phyloP scores from a whole-genome alignment of 2,888 invertebrate genomes.

The Nipponacmea schrenckii region DNA sequence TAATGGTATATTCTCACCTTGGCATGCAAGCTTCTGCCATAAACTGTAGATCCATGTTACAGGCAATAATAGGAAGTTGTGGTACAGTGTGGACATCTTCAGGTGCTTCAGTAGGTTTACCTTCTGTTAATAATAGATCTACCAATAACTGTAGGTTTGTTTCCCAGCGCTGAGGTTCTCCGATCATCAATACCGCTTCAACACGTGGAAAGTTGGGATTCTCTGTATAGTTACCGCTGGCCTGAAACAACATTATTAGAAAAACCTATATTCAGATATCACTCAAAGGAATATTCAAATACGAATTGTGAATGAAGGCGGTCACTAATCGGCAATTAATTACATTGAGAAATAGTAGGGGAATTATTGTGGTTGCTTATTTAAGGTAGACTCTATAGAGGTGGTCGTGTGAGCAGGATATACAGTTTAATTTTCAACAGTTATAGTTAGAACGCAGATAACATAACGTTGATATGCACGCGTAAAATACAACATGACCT shows the following conservation, averaged over 20 bases:
- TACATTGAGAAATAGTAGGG: too few species aligned
- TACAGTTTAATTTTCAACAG: neutral
- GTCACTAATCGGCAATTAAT: too few species aligned
- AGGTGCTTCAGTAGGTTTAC: constrained; percentile 59
- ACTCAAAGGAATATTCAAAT: too few species aligned
- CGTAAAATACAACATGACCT: neutral
- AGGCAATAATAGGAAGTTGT: constrained; percentile 66
- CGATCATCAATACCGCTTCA: constrained; percentile 64
- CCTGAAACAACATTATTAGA: constrained; percentile 18
- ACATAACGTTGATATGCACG: neutral
- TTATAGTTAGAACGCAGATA: neutral
- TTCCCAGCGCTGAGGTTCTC: constrained; percentile 67
- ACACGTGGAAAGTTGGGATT: constrained; percentile 45
- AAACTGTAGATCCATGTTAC: constrained; percentile 68
- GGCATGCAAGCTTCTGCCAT: constrained; percentile 68
- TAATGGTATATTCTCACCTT: constrained; percentile 42
- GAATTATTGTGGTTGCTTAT: too few species aligned
- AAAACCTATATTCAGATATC: too few species aligned
- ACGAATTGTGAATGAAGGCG: too few species aligned
- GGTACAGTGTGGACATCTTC: constrained; percentile 40
- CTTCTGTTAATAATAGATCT: constrained; percentile 65
- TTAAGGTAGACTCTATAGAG: too few species aligned
- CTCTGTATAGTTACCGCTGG: constrained; percentile 44
- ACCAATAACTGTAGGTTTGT: constrained; percentile 65
- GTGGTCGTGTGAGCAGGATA: too few species aligned